A percentile compares a stretch with the other conserved stretches of the same genome.
Conservation (phyloP, 2,797 vertebrate species). For the Miichthys miiuy region DNA sequence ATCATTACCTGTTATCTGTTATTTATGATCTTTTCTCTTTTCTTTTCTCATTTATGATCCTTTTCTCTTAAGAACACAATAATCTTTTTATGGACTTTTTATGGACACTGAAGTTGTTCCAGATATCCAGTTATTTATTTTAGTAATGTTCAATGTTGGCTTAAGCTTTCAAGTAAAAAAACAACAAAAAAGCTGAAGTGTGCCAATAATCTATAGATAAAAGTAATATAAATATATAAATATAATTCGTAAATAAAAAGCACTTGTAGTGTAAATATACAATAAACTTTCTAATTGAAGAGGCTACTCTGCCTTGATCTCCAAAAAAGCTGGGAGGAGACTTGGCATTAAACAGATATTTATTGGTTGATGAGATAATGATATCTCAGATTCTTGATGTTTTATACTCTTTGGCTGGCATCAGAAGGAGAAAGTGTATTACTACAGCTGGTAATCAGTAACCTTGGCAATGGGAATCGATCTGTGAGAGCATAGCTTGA, state of each 20-base stretch:
- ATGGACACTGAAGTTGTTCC: too few species aligned
- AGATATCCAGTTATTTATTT: background rate
- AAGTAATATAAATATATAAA: too few species aligned
- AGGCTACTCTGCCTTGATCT: background rate
- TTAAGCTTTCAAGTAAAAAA: background rate
- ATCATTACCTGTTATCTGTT: constrained; percentile 7
- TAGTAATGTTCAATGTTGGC: background rate
- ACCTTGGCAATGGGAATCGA: background rate
- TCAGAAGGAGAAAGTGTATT: background rate
- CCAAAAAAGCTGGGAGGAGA: background rate
- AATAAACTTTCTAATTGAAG: background rate
- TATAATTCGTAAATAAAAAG: background rate
- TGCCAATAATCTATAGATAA: background rate
- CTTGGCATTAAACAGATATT: background rate
- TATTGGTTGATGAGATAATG: background rate
- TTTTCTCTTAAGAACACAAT: background rate
- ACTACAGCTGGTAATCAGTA: background rate
- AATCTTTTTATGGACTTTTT: background rate
- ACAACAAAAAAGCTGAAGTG: background rate
- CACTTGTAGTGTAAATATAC: background rate
- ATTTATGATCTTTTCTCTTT: background rate
- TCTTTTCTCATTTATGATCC: background rate
- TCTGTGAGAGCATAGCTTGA: background rate
- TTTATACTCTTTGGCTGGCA: background rate
- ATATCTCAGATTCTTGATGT: background rate